Percentiles rank a stretch among this genome's conserved stretches.
Conservation (phyloP, 2,888 invertebrate species). For the Papilio elwesi region DNA sequence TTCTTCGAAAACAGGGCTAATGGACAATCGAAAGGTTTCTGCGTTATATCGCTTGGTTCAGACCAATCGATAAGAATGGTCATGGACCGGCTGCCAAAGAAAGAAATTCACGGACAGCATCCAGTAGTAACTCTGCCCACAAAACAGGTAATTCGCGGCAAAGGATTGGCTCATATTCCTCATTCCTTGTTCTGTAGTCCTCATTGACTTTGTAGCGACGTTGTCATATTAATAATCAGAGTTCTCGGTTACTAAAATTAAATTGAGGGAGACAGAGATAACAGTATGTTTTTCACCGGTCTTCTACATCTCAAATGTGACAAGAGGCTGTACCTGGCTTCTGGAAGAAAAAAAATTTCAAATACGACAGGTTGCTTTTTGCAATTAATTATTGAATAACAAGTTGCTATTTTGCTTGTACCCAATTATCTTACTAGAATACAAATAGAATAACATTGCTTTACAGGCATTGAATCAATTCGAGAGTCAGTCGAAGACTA, state of each 20-base stretch:
- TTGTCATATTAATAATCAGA: too few species aligned
- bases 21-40: constrained; percentile 99
- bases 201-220: not conserved
- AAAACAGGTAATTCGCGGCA: constrained; percentile 87
- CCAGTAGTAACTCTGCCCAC: constrained; percentile 98
- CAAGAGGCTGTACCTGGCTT: too few species aligned
- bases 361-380: too few species aligned
- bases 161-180: not conserved
- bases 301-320: too few species aligned
- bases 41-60: constrained; percentile 96
- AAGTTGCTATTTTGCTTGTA: not conserved
- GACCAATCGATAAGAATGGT: constrained; percentile 95
- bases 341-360: too few species aligned
- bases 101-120: constrained; percentile 97
- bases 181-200: not conserved
- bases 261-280: not conserved
- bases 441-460: constrained; percentile 44
- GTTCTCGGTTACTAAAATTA: not conserved
- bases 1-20: constrained; percentile 99
- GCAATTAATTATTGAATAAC: too few species aligned
- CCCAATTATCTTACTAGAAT: not conserved
- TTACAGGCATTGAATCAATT: constrained; percentile 89
- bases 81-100: constrained; percentile 97
- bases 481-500: constrained; percentile 96
- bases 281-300: too few species aligned